These are phyloP conservation scores for Mungos mungo DNA, from an alignment of 2,113 vertebrate genomes.

Conservation along the genomic window DNA sequence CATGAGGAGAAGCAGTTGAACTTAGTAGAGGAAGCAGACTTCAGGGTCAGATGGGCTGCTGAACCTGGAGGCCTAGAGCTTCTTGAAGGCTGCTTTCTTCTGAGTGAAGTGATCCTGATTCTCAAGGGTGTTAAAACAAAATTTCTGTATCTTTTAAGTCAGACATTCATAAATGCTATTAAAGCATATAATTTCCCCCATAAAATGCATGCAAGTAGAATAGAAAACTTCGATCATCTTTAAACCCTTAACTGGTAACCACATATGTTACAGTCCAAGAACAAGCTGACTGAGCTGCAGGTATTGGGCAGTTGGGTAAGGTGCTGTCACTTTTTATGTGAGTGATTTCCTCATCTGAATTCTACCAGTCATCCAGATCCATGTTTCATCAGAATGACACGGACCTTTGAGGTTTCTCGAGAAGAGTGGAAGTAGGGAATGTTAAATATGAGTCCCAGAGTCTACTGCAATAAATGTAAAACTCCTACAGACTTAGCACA, in stretches of 20 bases:
- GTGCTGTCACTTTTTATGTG: background rate
- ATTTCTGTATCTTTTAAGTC: background rate
- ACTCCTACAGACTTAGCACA: background rate
- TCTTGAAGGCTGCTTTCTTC: background rate
- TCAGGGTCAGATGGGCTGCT: background rate
- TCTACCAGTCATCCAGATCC: background rate
- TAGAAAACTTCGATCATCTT: constrained; percentile 6
- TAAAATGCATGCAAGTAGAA: background rate
- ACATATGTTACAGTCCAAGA: background rate
- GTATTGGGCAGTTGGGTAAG: background rate
- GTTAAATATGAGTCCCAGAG: background rate
- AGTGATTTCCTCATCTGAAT: constrained; percentile 38
- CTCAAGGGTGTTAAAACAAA: background rate
- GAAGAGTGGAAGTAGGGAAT: background rate
- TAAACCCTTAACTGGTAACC: constrained; percentile 28
- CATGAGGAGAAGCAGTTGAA: background rate
- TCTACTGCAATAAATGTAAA: background rate
- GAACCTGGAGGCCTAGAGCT: background rate
- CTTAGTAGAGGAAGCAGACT: background rate
- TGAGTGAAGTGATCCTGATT: background rate
- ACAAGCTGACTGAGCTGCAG: background rate
- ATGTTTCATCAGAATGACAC: constrained; percentile 10
- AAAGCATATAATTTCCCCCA: background rate
- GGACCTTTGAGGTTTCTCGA: constrained; percentile 1
- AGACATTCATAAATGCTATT: background rate